Percentiles rank a stretch among this genome's conserved stretches.
Evolutionary conservation across 2,888 invertebrate genomes (phyloP).

Genomic region (Thelaira solivaga): DNA sequence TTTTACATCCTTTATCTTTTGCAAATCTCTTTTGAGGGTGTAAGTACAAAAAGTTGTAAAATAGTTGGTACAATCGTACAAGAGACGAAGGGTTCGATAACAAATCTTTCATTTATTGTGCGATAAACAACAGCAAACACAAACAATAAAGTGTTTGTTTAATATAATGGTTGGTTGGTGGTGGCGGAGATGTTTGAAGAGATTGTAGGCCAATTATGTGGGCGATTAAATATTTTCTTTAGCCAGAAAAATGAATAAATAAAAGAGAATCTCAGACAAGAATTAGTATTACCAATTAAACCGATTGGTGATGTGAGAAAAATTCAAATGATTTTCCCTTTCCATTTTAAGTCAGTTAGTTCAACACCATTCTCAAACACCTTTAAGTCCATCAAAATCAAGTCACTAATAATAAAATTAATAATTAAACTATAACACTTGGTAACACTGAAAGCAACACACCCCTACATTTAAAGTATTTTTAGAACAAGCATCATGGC

Average conservation of each 20-base stretch:
- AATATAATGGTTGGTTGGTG: not conserved
- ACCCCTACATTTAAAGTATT: conserved; percentile 1
- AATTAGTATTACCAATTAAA: not conserved
- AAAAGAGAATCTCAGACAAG: not conserved
- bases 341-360: too few species aligned
- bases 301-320: not conserved
- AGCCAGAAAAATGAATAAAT: not conserved
- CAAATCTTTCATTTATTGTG: not conserved
- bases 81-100: not conserved
- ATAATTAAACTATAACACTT: not conserved
- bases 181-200: not conserved
- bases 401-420: not conserved
- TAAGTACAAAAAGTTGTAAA: conserved; percentile 11
- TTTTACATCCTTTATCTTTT: not conserved
- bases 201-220: conserved; percentile 44
- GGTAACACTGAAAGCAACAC: not conserved
- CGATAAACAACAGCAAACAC: not conserved
- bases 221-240: conserved; percentile 36
- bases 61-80: not conserved
- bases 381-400: too few species aligned
- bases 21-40: not conserved
- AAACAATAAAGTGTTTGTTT: not conserved
- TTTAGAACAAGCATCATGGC: not conserved
- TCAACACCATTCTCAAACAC: too few species aligned
- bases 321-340: too few species aligned